Percentiles rank a stretch among this genome's conserved stretches.
Conservation (phyloP, 2,113 vertebrate genomes). For the Pedionomus torquatus region DNA sequence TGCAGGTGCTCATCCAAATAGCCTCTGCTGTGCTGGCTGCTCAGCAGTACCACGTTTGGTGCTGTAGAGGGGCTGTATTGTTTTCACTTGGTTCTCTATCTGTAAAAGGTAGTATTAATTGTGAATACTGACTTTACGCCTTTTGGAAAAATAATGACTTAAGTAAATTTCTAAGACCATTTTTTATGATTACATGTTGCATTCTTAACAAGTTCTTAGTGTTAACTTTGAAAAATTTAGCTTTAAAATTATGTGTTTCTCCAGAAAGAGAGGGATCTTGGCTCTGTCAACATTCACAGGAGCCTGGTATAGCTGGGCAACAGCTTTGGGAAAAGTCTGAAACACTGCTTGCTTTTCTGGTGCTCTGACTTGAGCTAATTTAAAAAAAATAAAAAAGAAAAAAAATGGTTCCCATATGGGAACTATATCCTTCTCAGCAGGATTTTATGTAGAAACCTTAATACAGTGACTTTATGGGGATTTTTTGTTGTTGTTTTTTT, state of each 20-base stretch:
- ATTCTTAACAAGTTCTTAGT: not conserved
- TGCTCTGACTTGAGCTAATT: not conserved
- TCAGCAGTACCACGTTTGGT: not conserved
- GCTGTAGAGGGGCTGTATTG: not conserved
- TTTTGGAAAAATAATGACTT: not conserved
- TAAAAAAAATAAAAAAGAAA: not conserved
- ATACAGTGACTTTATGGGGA: rapidly evolving
- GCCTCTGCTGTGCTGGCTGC: not conserved
- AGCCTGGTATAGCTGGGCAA: not conserved
- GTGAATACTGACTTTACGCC: not conserved
- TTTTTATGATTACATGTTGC: not conserved
- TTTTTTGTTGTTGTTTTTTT: too few species aligned
- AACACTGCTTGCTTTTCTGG: not conserved
- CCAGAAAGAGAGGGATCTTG: not conserved
- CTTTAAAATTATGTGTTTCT: not conserved
- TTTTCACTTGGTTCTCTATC: not conserved
- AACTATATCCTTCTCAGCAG: not conserved
- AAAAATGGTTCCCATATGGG: not conserved
- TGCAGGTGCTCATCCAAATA: not conserved
- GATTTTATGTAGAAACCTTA: not conserved
- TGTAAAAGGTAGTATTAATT: not conserved
- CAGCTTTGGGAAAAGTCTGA: not conserved
- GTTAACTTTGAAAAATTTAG: not conserved
- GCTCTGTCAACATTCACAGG: not conserved
- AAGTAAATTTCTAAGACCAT: not conserved